Evolutionary conservation across 2,888 invertebrate species (phyloP).

Genomic region (Pachycephus smyrnensis): DNA sequence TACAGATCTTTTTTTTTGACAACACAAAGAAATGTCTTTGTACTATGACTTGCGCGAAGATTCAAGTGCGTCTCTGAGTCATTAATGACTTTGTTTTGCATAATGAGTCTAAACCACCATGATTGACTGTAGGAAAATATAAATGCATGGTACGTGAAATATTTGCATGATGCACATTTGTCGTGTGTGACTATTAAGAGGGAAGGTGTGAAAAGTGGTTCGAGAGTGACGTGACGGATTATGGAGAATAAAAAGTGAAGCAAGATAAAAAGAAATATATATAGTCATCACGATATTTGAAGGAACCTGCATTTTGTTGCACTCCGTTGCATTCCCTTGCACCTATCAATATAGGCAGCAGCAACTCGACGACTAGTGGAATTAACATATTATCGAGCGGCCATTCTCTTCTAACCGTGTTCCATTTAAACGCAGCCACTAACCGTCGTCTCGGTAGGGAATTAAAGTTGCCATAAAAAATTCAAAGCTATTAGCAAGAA

Average conservation of each 20-base stretch:
- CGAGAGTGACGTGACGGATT: not conserved
- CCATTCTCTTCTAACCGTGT: constrained; percentile 37
- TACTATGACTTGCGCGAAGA: not conserved
- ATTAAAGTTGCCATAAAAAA: not conserved
- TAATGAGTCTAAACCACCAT: not conserved
- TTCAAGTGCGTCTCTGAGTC: not conserved
- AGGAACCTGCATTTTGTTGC: not conserved
- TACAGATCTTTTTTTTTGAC: no score
- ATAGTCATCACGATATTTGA: not conserved
- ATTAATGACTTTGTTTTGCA: not conserved
- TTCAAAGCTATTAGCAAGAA: not conserved
- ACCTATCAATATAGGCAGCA: not conserved
- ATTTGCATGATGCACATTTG: not conserved
- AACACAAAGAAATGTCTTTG: not conserved
- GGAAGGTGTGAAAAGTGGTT: not conserved
- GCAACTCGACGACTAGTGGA: constrained; percentile 10
- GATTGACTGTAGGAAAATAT: not conserved
- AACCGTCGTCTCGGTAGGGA: not conserved
- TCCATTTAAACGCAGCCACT: constrained; percentile 13
- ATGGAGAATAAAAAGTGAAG: not conserved
- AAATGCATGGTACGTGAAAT: not conserved
- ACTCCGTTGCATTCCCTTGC: not conserved
- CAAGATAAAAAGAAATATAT: not conserved
- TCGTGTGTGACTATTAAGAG: not conserved
- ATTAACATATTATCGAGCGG: constrained; percentile 39